Evolutionary conservation across 2,888 invertebrate species (phyloP), one percentile per base, ranked within the genome.

Genomic region (Brenthis hecate): DNA sequence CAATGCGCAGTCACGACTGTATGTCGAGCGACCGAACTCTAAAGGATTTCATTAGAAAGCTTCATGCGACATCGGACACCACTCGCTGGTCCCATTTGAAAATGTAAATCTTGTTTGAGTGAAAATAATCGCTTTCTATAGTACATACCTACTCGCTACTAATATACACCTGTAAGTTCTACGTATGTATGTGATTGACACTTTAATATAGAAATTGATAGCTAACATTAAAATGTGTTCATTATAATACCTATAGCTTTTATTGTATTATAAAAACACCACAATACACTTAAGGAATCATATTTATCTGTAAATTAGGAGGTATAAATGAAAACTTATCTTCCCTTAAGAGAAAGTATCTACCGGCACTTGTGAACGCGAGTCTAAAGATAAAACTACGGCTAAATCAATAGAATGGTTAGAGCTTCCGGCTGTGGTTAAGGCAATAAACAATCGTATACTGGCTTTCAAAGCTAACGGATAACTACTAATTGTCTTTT

Each of bases 361-460:
- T 43, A 43, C 36, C 36, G 11, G 16, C 50, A 60, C 60, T 50
- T 60, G 50, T 60, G 11, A 16, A 50, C 50, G 58, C 72, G 71
- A 72, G 68, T 66, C 60, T 72, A 66, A 68, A 72, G 72, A 73
- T 74, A 76, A 71, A 73, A 43, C 36, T 43, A 43, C 75, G 74
- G 73, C 74, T 73, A 80, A 74, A 77, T 75, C 75, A 81, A 79
- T 77, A 78, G 78, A 81, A 82, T 75, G 81, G 79, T 82, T 79
- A 78, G 84, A 85, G 85, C 88, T 89, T 90, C 88, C 88, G 87
- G 82, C 79, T 78, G 76, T 78, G 80, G 77, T 78, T 80, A 83
- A 85, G 77, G 85, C 85, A 86, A 91, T 87, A 89, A 89, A 89
- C 87, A 88, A 88, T 88, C 85, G 85, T 85, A 84, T 72, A 62